These are phyloP conservation scores for Condylura cristata DNA, from an alignment of 2,113 vertebrate genomes.

Conservation along the genomic window DNA sequence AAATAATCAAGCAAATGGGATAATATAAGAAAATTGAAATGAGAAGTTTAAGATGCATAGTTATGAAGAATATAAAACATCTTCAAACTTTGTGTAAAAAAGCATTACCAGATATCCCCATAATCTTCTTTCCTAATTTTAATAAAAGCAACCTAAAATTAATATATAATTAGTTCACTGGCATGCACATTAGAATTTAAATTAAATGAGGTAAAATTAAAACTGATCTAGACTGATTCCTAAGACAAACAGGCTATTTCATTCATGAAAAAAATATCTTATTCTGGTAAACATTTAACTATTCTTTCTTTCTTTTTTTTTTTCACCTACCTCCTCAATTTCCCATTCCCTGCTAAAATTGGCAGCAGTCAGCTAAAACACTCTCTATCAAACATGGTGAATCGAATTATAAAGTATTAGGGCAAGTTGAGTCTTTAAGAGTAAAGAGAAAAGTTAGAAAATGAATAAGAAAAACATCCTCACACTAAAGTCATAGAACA, in stretches of 20 bases:
- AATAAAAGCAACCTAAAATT: background rate
- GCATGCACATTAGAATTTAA: background rate
- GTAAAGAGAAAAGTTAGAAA: background rate
- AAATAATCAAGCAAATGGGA: background rate
- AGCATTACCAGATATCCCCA: background rate
- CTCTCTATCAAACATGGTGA: background rate
- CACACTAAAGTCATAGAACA: background rate
- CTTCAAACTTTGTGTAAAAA: background rate
- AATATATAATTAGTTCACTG: background rate
- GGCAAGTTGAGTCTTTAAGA: background rate
- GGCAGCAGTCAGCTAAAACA: background rate
- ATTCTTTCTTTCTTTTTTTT: background rate
- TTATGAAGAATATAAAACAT: background rate
- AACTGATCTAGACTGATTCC: background rate
- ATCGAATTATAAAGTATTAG: background rate
- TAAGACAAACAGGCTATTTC: background rate
- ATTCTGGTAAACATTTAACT: background rate
- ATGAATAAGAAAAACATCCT: background rate
- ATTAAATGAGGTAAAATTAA: background rate
- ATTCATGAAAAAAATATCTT: background rate
- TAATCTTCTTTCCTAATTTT: background rate
- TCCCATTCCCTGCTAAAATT: background rate
- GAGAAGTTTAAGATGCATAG: background rate
- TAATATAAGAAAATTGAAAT: background rate
- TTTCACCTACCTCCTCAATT: background rate